Base-by-base conservation (phyloP, 2,888 invertebrate species). In the Cephus nigrinus region DNA sequence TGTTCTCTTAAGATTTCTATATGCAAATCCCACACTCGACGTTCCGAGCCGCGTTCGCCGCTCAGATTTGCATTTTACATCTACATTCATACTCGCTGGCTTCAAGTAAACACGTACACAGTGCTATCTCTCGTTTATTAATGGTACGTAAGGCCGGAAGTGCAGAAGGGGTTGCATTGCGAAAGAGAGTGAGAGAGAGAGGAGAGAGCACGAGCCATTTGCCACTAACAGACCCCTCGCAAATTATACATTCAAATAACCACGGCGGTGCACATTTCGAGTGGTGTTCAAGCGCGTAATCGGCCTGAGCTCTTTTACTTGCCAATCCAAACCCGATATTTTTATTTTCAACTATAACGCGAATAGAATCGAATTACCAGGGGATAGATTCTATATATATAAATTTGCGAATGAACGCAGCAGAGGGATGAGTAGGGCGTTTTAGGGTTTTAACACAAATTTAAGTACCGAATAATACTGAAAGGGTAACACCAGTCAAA, bases 1-100 rank as follows among this genome's bases (percentile, higher is more conserved):
- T 80, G 81, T 83, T 84, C 85, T 80, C 82, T 78, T 81, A 85
- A 85, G 85, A 85, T 85, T 85, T 83, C 71, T 84, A 77, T 79
- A 85, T 85, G 85, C 84, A 85, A 85, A 85, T 85, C 77, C 76
- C 76, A 80, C 76, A 77, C 79, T 74, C 34, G 69, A 69, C 72
- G 74, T 40, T 76, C 77, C 76, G 35, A 73, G 78, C 74, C 74
- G 69, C 78, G 69, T 30, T n/a, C 55, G 75, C 68, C 73, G 73
- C 73, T 75, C 80, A 55, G 81, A 85, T 84, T 84, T 85, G 83
- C 85, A 85, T 85, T 82, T 75, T 75, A 78, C 79, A 79, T 81
- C 82, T 81, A 76, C 81, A 79, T 82, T 84, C 81, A 79, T 81
- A 76, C 78, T 69, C 31, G 40, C 69, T 35, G 30, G 74, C 73